Percentiles rank a stretch among this genome's conserved stretches.
Conservation (phyloP, 2,113 vertebrate species). For the Cynocephalus volans region DNA sequence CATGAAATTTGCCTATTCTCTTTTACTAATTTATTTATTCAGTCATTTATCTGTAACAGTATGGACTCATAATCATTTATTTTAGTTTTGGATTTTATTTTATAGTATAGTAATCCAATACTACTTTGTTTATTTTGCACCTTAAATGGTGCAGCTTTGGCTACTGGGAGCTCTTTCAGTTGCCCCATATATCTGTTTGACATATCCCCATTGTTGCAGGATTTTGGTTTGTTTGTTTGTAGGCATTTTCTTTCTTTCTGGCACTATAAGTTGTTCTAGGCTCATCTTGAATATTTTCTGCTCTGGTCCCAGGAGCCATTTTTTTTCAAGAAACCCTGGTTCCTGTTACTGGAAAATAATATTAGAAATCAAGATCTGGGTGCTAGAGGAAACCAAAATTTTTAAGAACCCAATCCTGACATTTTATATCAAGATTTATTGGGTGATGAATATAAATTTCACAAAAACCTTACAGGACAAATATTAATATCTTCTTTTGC, state of each 20-base stretch:
- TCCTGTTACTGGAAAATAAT: not conserved
- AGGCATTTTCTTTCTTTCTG: not conserved
- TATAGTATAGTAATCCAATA: not conserved
- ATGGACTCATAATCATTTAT: not conserved
- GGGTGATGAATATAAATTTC: not conserved
- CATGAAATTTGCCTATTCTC: not conserved
- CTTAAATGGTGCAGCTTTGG: not conserved
- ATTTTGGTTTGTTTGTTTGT: not conserved
- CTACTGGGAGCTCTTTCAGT: accelerated
- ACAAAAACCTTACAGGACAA: not conserved
- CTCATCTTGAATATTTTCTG: not conserved
- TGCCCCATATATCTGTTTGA: not conserved
- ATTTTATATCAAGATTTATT: not conserved
- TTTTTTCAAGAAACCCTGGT: not conserved
- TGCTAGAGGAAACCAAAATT: not conserved
- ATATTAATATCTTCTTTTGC: not conserved
- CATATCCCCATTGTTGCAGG: not conserved
- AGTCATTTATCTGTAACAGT: not conserved
- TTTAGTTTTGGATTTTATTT: not conserved
- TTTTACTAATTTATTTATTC: not conserved
- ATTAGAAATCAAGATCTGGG: not conserved
- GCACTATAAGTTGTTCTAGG: not conserved
- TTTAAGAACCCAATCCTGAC: not conserved
- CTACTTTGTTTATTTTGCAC: constrained; percentile 38
- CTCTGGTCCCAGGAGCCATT: not conserved